Conservation (phyloP, 2,888 invertebrate genomes). For the Protonemura montana region DNA sequence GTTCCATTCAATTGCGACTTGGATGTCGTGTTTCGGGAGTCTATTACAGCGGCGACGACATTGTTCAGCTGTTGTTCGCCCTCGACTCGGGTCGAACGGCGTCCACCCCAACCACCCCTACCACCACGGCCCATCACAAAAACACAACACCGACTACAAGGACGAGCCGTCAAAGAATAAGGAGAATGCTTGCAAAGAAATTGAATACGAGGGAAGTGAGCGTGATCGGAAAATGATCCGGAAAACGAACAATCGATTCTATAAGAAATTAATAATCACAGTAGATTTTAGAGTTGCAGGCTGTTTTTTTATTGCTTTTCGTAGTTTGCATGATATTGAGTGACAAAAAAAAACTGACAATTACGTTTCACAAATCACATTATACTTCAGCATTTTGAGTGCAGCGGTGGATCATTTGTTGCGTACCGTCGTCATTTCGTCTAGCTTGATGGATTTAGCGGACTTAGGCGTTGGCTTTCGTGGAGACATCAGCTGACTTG, state of each 20-base stretch:
- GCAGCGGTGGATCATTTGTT: too few species aligned
- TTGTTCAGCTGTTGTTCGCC: background rate
- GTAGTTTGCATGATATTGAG: too few species aligned
- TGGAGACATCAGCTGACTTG: background rate
- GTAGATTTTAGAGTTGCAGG: too few species aligned
- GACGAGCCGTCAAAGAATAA: background rate
- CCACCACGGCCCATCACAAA: background rate
- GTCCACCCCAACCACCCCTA: background rate
- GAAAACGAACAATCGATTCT: background rate
- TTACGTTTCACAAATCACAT: too few species aligned
- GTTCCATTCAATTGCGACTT: conserved; percentile 18
- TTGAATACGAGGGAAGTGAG: background rate
- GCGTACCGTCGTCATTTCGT: too few species aligned
- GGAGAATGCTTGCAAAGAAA: background rate
- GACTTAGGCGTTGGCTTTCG: too few species aligned
- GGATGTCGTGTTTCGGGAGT: conserved; percentile 9
- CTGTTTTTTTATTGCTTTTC: too few species aligned
- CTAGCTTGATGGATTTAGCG: too few species aligned
- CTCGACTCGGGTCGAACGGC: background rate
- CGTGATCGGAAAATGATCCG: background rate
- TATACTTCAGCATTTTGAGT: too few species aligned
- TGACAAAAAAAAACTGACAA: too few species aligned
- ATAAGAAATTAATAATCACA: too few species aligned
- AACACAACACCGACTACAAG: background rate
- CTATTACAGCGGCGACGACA: background rate